Base-by-base conservation (phyloP, 1,140 invertebrate genomes). In the Sycophaga agraensis region DNA sequence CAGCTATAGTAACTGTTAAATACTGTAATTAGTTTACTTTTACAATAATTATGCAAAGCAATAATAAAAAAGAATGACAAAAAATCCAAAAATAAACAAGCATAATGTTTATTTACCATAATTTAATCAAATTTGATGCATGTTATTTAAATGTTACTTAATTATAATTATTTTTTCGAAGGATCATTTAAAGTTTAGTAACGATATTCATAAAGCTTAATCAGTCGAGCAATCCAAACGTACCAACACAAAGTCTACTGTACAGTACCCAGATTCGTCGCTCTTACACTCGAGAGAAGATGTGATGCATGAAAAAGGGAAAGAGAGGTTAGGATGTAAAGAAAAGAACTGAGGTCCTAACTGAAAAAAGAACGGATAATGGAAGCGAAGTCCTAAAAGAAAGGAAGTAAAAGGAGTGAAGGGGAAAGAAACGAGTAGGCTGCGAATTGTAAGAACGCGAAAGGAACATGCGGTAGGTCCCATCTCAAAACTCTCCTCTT, bases 291-390 rank as follows among this genome's bases (percentile, higher is more conserved):
- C 39, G 6, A 53, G 37, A 60, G 58, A 9, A 49, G 31, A 63
- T n/a, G n/a, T n/a, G 35, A 24, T 37, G 39, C 34, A 51, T 37
- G n/a, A 42, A 39, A n/a, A 64, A 37, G 50, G 53, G 49, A 48
- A 62, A 50, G 26, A 45, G 50, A 51, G 22, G n/a, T 37, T 31
- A 31, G 66, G 63, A 55, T n/a, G n/a, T n/a, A 21, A 63, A 70
- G 59, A 65, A 65, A 60, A 11, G 14, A 55, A 57, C 12, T 4
- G 14, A 46, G 49, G 62, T 62, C 65, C 67, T 66, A 68, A 70
- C 66, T 68, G 68, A 67, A 70, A 70, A 35, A 58, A 39, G 49
- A 42, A 49, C 31, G 28, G 39, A 49, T 26, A 40, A 51, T 43
- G 34, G 31, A 45, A 42, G 54, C 8, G 35, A 42, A 21, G 28